phyloP scores from a whole-genome alignment of 2,888 invertebrate genomes.

The Myopa testacea region DNA sequence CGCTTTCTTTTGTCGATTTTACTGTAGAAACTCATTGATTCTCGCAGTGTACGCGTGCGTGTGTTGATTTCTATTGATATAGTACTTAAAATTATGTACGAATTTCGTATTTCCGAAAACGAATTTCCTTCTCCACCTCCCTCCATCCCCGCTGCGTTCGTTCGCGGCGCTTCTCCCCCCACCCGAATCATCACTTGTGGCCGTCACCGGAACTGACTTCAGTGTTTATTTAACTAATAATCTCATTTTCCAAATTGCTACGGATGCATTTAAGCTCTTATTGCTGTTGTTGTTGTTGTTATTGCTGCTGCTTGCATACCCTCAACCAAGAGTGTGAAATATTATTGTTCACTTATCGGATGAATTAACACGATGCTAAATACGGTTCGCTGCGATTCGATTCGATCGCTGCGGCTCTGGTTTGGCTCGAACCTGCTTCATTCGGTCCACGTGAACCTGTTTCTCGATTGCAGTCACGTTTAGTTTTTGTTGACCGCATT shows the following conservation, averaged over 20 bases:
- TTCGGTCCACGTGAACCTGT: neutral
- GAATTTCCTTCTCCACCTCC: neutral
- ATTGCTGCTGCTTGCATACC: slow-evolving; percentile 8
- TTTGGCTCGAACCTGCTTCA: slow-evolving; percentile 39
- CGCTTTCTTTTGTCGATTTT: too few species aligned
- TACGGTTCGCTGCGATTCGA: neutral
- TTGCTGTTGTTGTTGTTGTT: slow-evolving; percentile 21
- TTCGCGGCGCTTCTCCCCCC: neutral
- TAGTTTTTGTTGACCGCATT: slow-evolving; percentile 50
- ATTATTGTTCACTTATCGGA: slow-evolving; percentile 66
- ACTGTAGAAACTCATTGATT: neutral
- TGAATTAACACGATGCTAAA: slow-evolving; percentile 60
- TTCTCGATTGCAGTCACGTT: slow-evolving; percentile 42
- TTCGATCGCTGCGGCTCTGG: neutral
- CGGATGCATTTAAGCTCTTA: slow-evolving; percentile 21
- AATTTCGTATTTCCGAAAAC: neutral
- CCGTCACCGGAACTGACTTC: slow-evolving; percentile 42
- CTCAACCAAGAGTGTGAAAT: slow-evolving; percentile 49
- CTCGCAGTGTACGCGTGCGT: neutral
- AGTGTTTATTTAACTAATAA: slow-evolving; percentile 53
- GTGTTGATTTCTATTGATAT: slow-evolving; percentile 10
- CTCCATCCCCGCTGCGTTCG: neutral
- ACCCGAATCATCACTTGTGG: neutral
- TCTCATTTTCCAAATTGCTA: slow-evolving; percentile 50
- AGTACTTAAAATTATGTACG: neutral